Evolutionary conservation across 1,140 invertebrate genomes (phyloP), one percentile per base, ranked within the genome.

Genomic region (Drosophila kohkoa): DNA sequence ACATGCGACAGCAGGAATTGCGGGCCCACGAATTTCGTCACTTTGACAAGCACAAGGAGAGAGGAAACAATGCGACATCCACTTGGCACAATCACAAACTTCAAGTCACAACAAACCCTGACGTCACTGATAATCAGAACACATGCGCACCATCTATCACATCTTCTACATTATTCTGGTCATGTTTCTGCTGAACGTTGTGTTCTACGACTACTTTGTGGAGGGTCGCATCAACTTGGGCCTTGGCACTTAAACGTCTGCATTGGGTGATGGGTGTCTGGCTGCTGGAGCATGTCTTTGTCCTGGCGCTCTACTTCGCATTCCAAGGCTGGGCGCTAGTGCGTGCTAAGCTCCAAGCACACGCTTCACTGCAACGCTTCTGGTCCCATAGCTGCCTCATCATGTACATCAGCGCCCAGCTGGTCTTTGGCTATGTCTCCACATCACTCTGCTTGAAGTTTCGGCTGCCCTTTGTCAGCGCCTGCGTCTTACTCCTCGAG

Each of bases 121-220:
- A 82, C 55, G 70, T 83, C 67, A 81, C 13, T 15, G 78, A 75
- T 55, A 51, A 49, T 38, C 62, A 64, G 94, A 95, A 64, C 97
- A 98, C 92, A 96, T 98, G 69, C 94, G 94, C 82, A 96, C 96
- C 0, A 96, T 98, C 63, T 96, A 97, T 90, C 95, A 98, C 92
- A 95, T 98, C 57, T 97, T 97, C 92, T 94, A 96, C n/a, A 95
- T 96, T 46, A 96, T 96, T 75, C 93, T 98, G 20, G 94, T 97
- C 48, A 93, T 97, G 49, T 94, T 97, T 63, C 93, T 96, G 51
- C 91, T 97, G 30, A 95, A 97, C 79, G 96, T 95, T 1, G 92
- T 96, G 10, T 93, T 95, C 7, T 94, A 95, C 76, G 97, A 98
- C 89, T 93, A 96, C 67, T 92, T 97, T 20, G 94, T 96, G 73